phyloP scores from a whole-genome alignment of 2,113 vertebrate species.

The Aegithalos caudatus region DNA sequence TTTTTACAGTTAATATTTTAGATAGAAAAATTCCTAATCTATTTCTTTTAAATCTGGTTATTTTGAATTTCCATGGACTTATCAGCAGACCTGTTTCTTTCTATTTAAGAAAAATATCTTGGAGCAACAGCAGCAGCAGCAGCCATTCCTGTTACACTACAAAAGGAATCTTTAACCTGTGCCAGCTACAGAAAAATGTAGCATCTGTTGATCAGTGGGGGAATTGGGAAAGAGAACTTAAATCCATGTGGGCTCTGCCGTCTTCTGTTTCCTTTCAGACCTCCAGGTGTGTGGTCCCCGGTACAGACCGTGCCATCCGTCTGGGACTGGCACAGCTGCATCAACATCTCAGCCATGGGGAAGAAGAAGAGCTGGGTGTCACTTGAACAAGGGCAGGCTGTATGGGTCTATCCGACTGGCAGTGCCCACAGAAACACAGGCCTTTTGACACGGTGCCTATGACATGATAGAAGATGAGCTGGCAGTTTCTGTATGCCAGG shows the following conservation, averaged over 20 bases:
- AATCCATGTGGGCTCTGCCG: background rate
- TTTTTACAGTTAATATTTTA: constrained; percentile 28
- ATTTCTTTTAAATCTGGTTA: background rate
- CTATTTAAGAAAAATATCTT: constrained; percentile 38
- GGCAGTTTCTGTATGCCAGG: background rate
- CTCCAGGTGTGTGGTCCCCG: background rate
- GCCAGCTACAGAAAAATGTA: constrained; percentile 38
- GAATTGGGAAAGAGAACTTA: background rate
- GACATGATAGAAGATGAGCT: background rate
- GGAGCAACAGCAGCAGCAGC: constrained; percentile 23
- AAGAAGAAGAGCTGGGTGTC: background rate
- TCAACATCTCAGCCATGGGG: constrained; percentile 5
- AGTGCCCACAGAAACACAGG: background rate
- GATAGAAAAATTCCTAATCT: background rate
- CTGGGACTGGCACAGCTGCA: constrained; percentile 42
- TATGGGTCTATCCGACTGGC: background rate
- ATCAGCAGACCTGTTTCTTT: background rate
- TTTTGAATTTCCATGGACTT: background rate
- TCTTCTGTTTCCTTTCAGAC: constrained; percentile 8
- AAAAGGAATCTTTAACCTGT: constrained; percentile 67
- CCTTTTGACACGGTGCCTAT: background rate
- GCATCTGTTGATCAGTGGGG: constrained; percentile 70
- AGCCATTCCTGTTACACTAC: constrained; percentile 57
- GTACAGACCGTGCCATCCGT: background rate
- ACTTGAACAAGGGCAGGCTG: constrained; percentile 35